Evolutionary conservation across 1,140 invertebrate genomes (phyloP).

Genomic region (Ruditapes philippinarum): DNA sequence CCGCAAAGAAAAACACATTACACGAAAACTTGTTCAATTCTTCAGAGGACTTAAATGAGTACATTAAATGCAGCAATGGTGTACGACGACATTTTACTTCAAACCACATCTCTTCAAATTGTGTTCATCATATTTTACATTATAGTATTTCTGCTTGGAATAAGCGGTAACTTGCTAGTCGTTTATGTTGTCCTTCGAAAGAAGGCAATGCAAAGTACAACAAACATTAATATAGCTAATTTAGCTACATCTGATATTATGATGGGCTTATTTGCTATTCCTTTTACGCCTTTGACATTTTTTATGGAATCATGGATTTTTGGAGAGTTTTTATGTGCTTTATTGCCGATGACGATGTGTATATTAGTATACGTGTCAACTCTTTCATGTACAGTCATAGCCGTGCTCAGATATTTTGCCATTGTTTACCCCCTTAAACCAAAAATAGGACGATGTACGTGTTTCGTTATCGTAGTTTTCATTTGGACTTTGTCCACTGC

Average conservation of each 20-base stretch:
- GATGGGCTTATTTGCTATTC: conserved; percentile 97
- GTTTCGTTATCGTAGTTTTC: conserved; percentile 93
- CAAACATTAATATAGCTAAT: conserved; percentile 99
- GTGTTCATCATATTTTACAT: conserved; percentile 95
- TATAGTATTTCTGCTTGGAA: conserved; percentile 94
- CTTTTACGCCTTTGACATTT: conserved; percentile 91
- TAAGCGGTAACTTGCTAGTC: conserved; percentile 97
- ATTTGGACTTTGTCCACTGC: conserved; percentile 96
- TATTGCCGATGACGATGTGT: conserved; percentile 96
- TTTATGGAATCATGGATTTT: conserved; percentile 96
- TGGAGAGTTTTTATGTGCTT: conserved; percentile 94
- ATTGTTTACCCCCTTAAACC: conserved; percentile 98
- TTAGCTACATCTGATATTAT: conserved; percentile 97
- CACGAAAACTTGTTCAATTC: too few species aligned
- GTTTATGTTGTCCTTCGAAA: conserved; percentile 95
- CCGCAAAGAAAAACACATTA: too few species aligned
- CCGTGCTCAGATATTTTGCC: conserved; percentile 98
- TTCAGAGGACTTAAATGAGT: too few species aligned
- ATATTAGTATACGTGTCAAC: conserved; percentile 97
- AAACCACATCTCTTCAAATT: too few species aligned
- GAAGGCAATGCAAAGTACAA: conserved; percentile 98
- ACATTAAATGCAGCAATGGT: too few species aligned
- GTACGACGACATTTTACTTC: too few species aligned
- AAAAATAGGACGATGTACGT: conserved; percentile 92
- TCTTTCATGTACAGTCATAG: conserved; percentile 97